Conservation (phyloP, 2,888 invertebrate genomes). For the Sphinx pinastri region DNA sequence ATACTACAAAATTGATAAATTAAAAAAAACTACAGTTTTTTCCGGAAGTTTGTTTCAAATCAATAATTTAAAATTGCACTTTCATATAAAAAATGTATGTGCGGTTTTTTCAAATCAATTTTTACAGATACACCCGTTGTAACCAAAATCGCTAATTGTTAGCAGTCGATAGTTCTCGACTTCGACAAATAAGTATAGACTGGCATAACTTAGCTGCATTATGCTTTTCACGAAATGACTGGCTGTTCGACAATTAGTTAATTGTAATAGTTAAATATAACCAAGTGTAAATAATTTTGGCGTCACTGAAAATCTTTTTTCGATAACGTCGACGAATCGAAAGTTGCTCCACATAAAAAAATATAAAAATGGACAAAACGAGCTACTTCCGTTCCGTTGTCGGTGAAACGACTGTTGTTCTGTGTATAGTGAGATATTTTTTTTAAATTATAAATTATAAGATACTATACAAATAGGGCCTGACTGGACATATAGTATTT, state of each 20-base stretch:
- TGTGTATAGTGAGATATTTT: slow-evolving; percentile 50
- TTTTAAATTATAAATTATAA: slow-evolving; percentile 39
- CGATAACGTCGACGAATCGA: slow-evolving; percentile 36
- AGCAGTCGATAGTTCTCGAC: slow-evolving; percentile 3
- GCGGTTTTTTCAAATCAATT: not conserved
- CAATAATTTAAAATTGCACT: not conserved
- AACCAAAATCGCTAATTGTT: slow-evolving; percentile 9
- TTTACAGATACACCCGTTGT: not conserved
- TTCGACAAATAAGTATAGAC: slow-evolving; percentile 7
- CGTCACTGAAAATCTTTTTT: slow-evolving; percentile 28
- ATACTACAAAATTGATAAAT: not conserved
- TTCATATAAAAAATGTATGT: not conserved
- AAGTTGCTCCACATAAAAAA: slow-evolving; percentile 33
- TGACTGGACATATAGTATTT: slow-evolving; percentile 54
- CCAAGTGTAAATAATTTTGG: slow-evolving; percentile 9
- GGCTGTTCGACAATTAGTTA: slow-evolving; percentile 14
- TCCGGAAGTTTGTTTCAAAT: not conserved
- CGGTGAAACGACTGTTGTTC: slow-evolving; percentile 42
- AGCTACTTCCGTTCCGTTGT: slow-evolving; percentile 37
- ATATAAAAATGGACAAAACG: slow-evolving; percentile 41
- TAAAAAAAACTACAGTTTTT: too few species aligned
- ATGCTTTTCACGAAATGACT: slow-evolving; percentile 16
- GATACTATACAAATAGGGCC: slow-evolving; percentile 44
- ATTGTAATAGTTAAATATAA: slow-evolving; percentile 13
- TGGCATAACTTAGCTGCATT: slow-evolving; percentile 16